Conservation (phyloP, 2,888 invertebrate genomes). For the Blastobasis adustella region DNA sequence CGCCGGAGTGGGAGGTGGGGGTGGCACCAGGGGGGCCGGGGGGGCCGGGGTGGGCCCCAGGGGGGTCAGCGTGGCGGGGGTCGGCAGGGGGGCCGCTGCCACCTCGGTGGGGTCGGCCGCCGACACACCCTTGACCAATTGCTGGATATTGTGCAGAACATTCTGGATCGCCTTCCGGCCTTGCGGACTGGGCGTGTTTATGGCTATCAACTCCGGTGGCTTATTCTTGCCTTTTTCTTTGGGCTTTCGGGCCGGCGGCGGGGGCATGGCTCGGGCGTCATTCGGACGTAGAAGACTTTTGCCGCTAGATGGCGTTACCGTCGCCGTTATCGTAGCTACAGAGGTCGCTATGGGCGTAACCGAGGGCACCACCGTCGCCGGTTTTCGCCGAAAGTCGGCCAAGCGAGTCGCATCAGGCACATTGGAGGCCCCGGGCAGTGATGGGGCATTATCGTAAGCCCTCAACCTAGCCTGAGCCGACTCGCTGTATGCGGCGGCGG, state of each 20-base stretch:
- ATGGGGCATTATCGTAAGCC: constrained; percentile 80
- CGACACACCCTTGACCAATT: constrained; percentile 62
- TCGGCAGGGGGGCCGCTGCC: constrained; percentile 48
- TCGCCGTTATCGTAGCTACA: constrained; percentile 37
- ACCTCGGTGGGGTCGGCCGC: constrained; percentile 63
- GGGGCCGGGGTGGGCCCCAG: too few relatives aligned
- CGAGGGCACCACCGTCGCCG: constrained; percentile 48
- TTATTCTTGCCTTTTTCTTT: constrained; percentile 50
- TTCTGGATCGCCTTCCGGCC: constrained; percentile 65
- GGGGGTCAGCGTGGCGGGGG: constrained; percentile 37
- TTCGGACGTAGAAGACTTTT: constrained; percentile 62
- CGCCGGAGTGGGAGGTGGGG: neutral
- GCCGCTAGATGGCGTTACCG: constrained; percentile 29
- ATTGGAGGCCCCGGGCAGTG: too few relatives aligned
- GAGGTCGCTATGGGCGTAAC: constrained; percentile 27
- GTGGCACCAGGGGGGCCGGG: neutral
- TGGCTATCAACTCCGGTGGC: constrained; percentile 76
- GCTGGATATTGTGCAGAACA: constrained; percentile 64
- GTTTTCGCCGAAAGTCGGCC: constrained; percentile 27
- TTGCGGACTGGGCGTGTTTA: constrained; percentile 66
- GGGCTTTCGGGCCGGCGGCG: constrained; percentile 42
- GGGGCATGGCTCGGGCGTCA: constrained; percentile 49
- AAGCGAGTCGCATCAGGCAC: constrained; percentile 37
- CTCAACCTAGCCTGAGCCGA: constrained; percentile 85
- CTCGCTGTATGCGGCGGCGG: constrained; percentile 85